Evolutionary conservation across 2,888 invertebrate species (phyloP).

Genomic region (Orthonychiurus folsomi): DNA sequence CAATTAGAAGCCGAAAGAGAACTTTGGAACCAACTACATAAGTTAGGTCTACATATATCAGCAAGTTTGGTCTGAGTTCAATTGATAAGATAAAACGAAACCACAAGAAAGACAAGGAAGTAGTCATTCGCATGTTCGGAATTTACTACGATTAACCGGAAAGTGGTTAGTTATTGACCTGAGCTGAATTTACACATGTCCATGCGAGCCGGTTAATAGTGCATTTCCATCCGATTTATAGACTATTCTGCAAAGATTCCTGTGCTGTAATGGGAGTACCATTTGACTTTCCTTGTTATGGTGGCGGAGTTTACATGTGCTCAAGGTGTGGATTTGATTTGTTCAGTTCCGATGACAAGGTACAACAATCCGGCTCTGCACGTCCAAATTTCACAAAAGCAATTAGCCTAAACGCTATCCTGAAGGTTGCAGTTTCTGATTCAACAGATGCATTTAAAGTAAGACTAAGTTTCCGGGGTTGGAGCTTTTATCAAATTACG

Average conservation of each 20-base stretch:
- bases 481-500: too few relatives aligned
- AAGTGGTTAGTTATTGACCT: not conserved
- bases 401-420: not conserved
- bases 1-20: too few relatives aligned
- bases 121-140: too few relatives aligned
- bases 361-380: conserved; percentile 5
- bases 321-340: conserved; percentile 28
- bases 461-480: not conserved
- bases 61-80: too few relatives aligned
- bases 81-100: too few relatives aligned
- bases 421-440: not conserved
- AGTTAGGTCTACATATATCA: too few relatives aligned
- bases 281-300: conserved; percentile 11
- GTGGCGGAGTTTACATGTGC: conserved; percentile 23
- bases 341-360: conserved; percentile 12
- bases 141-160: not conserved
- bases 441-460: not conserved
- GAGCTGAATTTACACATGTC: not conserved
- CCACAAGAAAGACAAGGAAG: too few relatives aligned
- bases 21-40: too few relatives aligned
- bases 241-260: too few relatives aligned
- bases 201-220: not conserved
- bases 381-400: conserved; percentile 9
- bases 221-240: not conserved
- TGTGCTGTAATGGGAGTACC: conserved; percentile 15